phyloP scores from a whole-genome alignment of 2,888 invertebrate genomes.

The Hecatera dysodea region DNA sequence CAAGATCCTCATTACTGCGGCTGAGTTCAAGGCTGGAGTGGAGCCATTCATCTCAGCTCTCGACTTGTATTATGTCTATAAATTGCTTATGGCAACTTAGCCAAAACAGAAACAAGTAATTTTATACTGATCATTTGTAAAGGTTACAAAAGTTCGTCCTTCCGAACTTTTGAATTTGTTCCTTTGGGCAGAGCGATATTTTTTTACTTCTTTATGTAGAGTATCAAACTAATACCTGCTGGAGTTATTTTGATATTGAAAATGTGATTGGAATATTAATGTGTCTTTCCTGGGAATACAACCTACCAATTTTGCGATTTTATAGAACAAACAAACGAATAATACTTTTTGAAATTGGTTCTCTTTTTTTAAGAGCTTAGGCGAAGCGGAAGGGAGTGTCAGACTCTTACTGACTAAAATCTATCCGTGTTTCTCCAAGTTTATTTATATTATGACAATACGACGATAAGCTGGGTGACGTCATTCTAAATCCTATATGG shows the following conservation, averaged over 20 bases:
- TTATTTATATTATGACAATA: too few species aligned
- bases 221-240: neutral
- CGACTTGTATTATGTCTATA: slow-evolving; percentile 79
- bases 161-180: slow-evolving; percentile 42
- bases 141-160: slow-evolving; percentile 47
- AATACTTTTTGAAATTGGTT: too few species aligned
- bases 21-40: slow-evolving; percentile 76
- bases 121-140: slow-evolving; percentile 51
- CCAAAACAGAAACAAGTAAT: slow-evolving; percentile 52
- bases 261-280: neutral
- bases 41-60: slow-evolving; percentile 79
- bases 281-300: neutral
- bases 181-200: slow-evolving; percentile 16
- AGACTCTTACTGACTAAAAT: too few species aligned
- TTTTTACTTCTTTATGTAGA: slow-evolving; percentile 13
- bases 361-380: too few species aligned
- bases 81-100: slow-evolving; percentile 77
- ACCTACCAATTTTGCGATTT: neutral
- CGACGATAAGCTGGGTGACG: too few species aligned
- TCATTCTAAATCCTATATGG: too few species aligned
- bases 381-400: too few species aligned
- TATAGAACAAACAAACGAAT: too few species aligned
- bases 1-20: slow-evolving; percentile 69
- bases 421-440: too few species aligned
- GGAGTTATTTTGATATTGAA: neutral